phyloP scores from a whole-genome alignment of 1,140 invertebrate species.

The Charaxes varanes region DNA sequence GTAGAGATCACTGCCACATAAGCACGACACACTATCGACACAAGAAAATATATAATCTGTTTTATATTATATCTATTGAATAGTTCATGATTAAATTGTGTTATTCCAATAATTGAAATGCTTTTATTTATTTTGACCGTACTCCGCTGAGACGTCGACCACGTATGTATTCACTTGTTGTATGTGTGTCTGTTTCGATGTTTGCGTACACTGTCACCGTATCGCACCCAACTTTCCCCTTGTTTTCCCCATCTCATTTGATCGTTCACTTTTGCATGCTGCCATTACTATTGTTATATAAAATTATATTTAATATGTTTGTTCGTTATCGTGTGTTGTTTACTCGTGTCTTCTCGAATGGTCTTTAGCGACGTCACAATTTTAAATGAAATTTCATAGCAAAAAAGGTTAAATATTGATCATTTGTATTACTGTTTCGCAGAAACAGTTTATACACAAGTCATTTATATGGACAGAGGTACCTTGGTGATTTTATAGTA shows the following conservation, averaged over 20 bases:
- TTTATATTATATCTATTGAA: slow-evolving; percentile 70
- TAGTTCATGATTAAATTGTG: slow-evolving; percentile 74
- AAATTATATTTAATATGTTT: too few relatives aligned
- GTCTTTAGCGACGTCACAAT: background rate
- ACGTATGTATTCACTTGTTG: slow-evolving; percentile 72
- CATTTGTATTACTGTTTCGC: too few relatives aligned
- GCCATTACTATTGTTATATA: slow-evolving; percentile 26
- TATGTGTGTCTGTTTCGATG: slow-evolving; percentile 72
- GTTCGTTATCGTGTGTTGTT: too few relatives aligned
- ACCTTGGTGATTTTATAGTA: too few relatives aligned
- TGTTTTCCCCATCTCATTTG: slow-evolving; percentile 46
- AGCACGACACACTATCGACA: slow-evolving; percentile 67
- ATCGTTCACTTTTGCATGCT: slow-evolving; percentile 64
- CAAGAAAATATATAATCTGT: slow-evolving; percentile 69
- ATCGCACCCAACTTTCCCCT: slow-evolving; percentile 48
- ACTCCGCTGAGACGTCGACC: slow-evolving; percentile 70
- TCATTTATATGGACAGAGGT: too few relatives aligned
- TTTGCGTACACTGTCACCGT: slow-evolving; percentile 67
- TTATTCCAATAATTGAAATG: slow-evolving; percentile 71
- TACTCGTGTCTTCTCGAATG: background rate
- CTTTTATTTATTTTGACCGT: slow-evolving; percentile 74
- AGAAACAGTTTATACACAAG: too few relatives aligned
- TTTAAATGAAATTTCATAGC: background rate
- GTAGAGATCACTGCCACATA: slow-evolving; percentile 61
- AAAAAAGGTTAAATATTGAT: slow-evolving; percentile 1